phyloP scores from a whole-genome alignment of 2,888 invertebrate species.

The Homarus gammarus region DNA sequence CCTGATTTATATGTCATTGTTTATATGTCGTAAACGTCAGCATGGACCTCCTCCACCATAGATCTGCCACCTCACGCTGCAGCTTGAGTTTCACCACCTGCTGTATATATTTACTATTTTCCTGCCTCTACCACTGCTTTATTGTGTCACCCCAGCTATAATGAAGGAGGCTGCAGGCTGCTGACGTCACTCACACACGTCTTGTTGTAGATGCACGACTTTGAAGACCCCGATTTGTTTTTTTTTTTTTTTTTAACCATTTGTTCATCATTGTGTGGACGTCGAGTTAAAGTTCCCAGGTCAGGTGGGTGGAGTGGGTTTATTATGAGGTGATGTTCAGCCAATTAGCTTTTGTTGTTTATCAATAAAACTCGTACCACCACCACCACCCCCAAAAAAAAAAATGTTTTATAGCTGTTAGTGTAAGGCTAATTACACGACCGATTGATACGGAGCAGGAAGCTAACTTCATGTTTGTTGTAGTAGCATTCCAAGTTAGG shows the following conservation, averaged over 20 bases:
- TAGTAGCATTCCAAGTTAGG: not conserved
- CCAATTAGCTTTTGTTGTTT: not conserved
- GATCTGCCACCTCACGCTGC: conserved; percentile 33
- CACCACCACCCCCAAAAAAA: not conserved
- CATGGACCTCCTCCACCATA: conserved; percentile 52
- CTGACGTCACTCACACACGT: too few species aligned
- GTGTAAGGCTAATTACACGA: not conserved
- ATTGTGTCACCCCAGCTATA: too few species aligned
- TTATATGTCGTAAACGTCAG: conserved; percentile 57
- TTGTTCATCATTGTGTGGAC: not conserved
- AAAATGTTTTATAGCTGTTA: not conserved
- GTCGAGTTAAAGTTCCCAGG: not conserved
- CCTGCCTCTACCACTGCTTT: too few species aligned
- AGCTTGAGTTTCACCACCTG: not conserved
- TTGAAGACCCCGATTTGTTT: too few species aligned
- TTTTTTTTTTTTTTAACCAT: not conserved
- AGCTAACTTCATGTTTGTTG: not conserved
- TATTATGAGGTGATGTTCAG: not conserved
- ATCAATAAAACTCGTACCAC: too few species aligned
- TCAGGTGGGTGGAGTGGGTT: not conserved
- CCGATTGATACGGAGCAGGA: not conserved
- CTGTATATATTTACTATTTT: too few species aligned
- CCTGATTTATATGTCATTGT: conserved; percentile 68
- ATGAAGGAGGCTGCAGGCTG: too few species aligned
- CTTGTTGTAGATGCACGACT: too few species aligned